These are phyloP conservation scores for Heliocidaris erythrogramma DNA, from an alignment of 35 echinoderm and acorn worm species.

Conservation along the genomic window DNA sequence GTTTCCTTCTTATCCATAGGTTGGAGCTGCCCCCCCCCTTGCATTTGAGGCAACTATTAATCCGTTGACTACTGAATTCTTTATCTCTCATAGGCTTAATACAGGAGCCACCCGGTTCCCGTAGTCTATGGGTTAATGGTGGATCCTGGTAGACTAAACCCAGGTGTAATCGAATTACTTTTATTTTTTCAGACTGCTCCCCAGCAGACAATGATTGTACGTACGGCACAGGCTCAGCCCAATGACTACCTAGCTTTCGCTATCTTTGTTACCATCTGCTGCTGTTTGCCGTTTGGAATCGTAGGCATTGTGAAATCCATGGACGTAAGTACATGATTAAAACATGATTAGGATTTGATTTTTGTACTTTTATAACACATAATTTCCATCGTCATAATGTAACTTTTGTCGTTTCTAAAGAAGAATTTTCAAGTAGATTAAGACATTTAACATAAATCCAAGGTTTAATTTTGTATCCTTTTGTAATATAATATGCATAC, in stretches of 20 bases:
- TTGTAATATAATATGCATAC: no score
- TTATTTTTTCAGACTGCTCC: neutral
- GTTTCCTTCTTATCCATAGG: neutral
- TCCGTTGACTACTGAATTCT: neutral
- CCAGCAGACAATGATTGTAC: slow-evolving; percentile 63
- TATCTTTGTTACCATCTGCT: slow-evolving; percentile 86
- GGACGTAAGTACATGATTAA: slow-evolving; percentile 64
- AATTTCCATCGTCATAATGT: no score
- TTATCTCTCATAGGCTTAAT: neutral
- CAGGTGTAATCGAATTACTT: neutral
- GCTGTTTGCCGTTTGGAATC: slow-evolving; percentile 84
- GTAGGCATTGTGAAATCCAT: slow-evolving; percentile 74
- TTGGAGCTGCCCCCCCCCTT: neutral
- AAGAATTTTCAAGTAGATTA: no score
- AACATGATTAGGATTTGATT: neutral
- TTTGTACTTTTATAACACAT: no score
- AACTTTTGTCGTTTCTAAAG: no score
- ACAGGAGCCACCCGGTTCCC: no score
- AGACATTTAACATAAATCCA: no score
- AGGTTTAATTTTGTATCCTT: no score
- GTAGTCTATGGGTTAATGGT: no score
- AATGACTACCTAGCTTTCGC: slow-evolving; percentile 71
- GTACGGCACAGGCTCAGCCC: slow-evolving; percentile 56
- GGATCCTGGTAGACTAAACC: neutral
- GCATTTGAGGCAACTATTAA: neutral